phyloP scores from a whole-genome alignment of 2,113 vertebrate genomes.

The Bambusicola thoracicus region DNA sequence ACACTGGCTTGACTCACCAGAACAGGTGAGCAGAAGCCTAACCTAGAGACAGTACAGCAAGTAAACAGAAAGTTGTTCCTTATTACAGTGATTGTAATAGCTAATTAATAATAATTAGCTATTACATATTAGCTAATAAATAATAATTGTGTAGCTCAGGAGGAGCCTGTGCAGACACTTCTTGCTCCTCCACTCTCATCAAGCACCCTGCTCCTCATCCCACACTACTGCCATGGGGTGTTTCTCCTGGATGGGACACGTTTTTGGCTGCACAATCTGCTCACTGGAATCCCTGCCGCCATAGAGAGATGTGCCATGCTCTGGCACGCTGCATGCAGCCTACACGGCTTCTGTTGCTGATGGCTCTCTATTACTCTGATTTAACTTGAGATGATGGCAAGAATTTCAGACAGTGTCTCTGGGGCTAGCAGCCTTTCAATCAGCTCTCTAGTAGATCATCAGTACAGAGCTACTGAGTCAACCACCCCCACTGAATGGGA shows the following conservation, averaged over 20 bases:
- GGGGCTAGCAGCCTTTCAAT: not conserved
- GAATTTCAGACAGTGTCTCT: not conserved
- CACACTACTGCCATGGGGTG: rapidly evolving
- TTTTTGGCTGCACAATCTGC: rapidly evolving
- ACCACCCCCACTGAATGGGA: rapidly evolving
- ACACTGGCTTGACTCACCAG: not conserved
- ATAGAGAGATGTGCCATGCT: rapidly evolving
- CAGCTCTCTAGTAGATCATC: not conserved
- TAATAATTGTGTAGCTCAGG: too few species aligned
- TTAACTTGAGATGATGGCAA: not conserved
- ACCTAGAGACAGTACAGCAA: not conserved
- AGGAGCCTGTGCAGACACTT: not conserved
- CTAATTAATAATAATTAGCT: too few species aligned
- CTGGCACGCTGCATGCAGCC: rapidly evolving
- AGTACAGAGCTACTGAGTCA: not conserved
- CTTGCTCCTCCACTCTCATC: not conserved
- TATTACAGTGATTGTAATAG: not conserved
- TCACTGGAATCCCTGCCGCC: not conserved
- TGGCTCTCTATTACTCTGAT: not conserved
- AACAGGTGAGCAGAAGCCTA: not conserved
- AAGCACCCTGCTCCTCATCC: not conserved
- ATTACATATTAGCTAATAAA: too few species aligned
- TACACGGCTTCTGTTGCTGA: not conserved
- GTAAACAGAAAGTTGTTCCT: too few species aligned
- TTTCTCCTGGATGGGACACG: not conserved